Evolutionary conservation across 2,888 invertebrate species (phyloP), one percentile per base, ranked within the genome.

Genomic region (Plebejus argus): DNA sequence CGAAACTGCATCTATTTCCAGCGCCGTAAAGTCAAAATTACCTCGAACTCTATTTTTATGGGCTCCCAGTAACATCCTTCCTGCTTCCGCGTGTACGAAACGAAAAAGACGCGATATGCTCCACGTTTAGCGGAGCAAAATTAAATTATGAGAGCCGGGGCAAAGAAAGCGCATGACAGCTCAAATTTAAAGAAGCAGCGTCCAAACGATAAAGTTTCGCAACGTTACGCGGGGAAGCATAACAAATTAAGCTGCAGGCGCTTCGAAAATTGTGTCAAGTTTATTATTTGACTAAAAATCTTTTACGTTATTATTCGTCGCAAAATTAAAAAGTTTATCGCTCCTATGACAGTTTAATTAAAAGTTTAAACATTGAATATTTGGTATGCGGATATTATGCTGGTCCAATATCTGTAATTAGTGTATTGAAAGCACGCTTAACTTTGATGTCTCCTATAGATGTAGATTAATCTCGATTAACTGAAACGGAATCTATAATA

Each of bases 71-170:
- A 82, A 78, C 80, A 66, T 74, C 84, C 82, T 79, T 88, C 88
- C 83, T 82, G 80, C 82, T 91, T 83, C 23, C 78, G 82, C 88
- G 45, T 79, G 78, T 76, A 28, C 78, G 76, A 84, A 81, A 79
- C 53, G 87, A 91, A 80, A 76, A 83, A 84, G 90, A 90, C 81
- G 89, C 89, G 90, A 91, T 93, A 93, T 92, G 91, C 92, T 87
- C 90, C 89, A 88, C 90, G 91, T 91, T 90, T 87, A 86, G 88
- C 83, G 85, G 84, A 88, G 89, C 28, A 90, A 92, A 93, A 92
- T 91, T 88, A 90, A 92, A 92, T 93, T 93, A 93, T 90, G 87
- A 88, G 85, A 85, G 87, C 86, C 85, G 87, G 87, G 85, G 87
- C 86, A 90, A 91, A 91, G 91, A 92, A 92, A 91, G 88, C 88